phyloP scores from a whole-genome alignment of 2,113 vertebrate species.

The Chiloscyllium plagiosum region DNA sequence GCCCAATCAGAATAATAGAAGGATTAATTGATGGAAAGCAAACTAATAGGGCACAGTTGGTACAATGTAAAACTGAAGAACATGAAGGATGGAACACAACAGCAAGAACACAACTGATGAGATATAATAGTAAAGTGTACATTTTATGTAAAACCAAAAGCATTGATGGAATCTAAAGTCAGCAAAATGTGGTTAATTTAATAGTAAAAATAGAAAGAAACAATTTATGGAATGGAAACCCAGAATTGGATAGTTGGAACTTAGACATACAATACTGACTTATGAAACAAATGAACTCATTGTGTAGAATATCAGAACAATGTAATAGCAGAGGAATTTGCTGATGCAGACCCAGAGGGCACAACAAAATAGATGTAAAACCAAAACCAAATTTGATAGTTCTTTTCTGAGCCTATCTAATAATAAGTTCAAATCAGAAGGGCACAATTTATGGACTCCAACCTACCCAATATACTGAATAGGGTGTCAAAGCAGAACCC shows the following conservation, averaged over 20 bases:
- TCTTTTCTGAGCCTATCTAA: background rate
- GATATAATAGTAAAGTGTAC: background rate
- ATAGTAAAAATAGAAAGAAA: constrained; percentile 8
- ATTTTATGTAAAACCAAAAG: background rate
- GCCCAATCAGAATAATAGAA: background rate
- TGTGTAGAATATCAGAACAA: background rate
- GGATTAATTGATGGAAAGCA: background rate
- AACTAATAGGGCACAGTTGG: background rate
- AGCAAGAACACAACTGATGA: background rate
- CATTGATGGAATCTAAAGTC: background rate
- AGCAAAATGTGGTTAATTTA: background rate
- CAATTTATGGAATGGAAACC: background rate
- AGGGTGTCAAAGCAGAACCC: background rate
- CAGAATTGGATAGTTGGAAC: background rate
- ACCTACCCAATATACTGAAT: background rate
- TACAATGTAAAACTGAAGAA: background rate
- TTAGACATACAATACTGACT: background rate
- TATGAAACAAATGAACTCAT: background rate
- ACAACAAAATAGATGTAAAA: background rate
- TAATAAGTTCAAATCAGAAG: background rate
- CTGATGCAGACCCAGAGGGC: background rate
- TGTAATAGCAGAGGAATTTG: background rate
- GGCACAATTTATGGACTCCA: background rate
- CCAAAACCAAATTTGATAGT: background rate
- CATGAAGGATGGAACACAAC: background rate